Percentiles rank a stretch among this genome's conserved stretches.
Conservation (phyloP, 1,140 invertebrate species). For the Conus betulinus region DNA sequence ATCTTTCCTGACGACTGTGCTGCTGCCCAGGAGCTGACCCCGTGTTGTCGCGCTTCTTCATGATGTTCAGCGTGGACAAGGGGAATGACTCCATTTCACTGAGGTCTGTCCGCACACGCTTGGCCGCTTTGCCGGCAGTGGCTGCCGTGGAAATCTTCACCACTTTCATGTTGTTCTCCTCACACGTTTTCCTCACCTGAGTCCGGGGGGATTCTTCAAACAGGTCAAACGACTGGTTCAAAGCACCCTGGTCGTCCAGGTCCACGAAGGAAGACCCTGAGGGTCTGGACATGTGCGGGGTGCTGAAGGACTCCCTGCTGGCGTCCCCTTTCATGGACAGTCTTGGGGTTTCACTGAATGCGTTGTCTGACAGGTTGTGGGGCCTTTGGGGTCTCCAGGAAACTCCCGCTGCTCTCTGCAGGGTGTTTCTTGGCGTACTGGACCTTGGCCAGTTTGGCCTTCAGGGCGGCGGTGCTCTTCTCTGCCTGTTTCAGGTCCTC, state of each 20-base stretch:
- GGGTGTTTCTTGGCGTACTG: slow-evolving; percentile 10
- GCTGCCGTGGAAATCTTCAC: slow-evolving; percentile 25
- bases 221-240: slow-evolving; percentile 21
- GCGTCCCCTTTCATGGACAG: background rate
- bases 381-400: slow-evolving; percentile 20
- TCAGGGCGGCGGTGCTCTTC: slow-evolving; percentile 4
- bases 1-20: slow-evolving; percentile 22
- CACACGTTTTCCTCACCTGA: slow-evolving; percentile 13
- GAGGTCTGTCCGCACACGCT: background rate
- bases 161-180: slow-evolving; percentile 26
- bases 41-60: slow-evolving; percentile 23
- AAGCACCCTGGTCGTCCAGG: background rate
- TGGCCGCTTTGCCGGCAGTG: background rate
- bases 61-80: slow-evolving; percentile 31
- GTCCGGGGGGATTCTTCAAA: slow-evolving; percentile 21
- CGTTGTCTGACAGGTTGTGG: background rate
- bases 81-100: background rate
- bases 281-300: slow-evolving; percentile 27
- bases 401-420: slow-evolving; percentile 17
- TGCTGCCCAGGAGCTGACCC: slow-evolving; percentile 10
- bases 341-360: background rate
- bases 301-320: background rate
- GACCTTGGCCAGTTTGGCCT: background rate
- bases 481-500: slow-evolving; percentile 31
- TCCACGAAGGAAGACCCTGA: background rate